Percentiles rank a stretch among this genome's conserved stretches.
These are phyloP conservation scores for Willowsia nigromaculata DNA, from an alignment of 2,888 invertebrate genomes.

Conservation along the genomic window DNA sequence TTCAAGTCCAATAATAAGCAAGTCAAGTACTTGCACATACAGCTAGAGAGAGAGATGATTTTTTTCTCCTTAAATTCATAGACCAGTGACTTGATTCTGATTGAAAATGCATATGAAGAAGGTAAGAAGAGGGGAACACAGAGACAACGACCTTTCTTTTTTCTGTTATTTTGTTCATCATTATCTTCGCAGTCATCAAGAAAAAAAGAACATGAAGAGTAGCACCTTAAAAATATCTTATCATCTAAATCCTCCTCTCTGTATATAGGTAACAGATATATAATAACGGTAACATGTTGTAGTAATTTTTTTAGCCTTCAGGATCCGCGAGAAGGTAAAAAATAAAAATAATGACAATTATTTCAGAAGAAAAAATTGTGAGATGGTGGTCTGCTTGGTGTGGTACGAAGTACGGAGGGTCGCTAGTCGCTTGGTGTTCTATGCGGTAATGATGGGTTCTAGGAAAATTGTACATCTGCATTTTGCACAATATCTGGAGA, in stretches of 20 bases:
- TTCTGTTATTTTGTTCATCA: neutral
- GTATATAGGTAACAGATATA: neutral
- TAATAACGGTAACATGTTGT: neutral
- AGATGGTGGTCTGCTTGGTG: neutral
- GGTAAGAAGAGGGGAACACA: neutral
- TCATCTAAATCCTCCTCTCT: slow-evolving; percentile 21
- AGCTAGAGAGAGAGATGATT: neutral
- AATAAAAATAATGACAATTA: slow-evolving; percentile 30
- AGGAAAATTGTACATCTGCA: too few relatives aligned
- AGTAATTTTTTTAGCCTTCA: slow-evolving; percentile 32
- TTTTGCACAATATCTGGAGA: too few relatives aligned
- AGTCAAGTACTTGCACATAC: neutral
- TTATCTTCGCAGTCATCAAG: neutral
- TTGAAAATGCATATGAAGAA: neutral
- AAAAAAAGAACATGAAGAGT: neutral
- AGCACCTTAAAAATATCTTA: slow-evolving; percentile 21
- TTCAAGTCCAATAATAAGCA: slow-evolving; percentile 20
- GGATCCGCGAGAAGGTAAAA: slow-evolving; percentile 33
- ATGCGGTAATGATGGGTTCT: too few relatives aligned
- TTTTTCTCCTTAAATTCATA: slow-evolving; percentile 26
- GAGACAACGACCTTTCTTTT: slow-evolving; percentile 57
- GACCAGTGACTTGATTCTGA: neutral
- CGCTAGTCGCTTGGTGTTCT: neutral
- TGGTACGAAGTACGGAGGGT: neutral
- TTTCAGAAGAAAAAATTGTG: neutral